phyloP scores from a whole-genome alignment of 2,797 vertebrate genomes.

The Acanthornis magna region DNA sequence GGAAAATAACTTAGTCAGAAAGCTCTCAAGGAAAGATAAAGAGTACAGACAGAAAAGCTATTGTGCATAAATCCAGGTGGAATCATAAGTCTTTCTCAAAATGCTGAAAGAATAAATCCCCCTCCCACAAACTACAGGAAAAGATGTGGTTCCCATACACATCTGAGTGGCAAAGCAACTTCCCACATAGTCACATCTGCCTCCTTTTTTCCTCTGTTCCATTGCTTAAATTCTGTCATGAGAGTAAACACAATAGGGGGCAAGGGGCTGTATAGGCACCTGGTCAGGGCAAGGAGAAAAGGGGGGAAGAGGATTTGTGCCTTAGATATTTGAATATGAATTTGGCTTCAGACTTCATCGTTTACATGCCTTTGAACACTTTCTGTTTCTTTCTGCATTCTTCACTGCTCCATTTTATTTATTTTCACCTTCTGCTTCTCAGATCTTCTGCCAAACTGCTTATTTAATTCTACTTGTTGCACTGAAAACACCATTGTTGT shows the following conservation, averaged over 20 bases:
- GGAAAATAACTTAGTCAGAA: slow-evolving; percentile 55
- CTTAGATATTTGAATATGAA: slow-evolving; percentile 1
- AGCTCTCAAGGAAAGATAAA: slow-evolving; percentile 52
- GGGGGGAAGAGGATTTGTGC: neutral
- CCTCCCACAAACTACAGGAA: slow-evolving; percentile 1
- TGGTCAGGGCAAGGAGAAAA: neutral
- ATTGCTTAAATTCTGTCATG: neutral
- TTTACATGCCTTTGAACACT: slow-evolving; percentile 54
- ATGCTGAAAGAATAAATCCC: slow-evolving; percentile 56
- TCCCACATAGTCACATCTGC: slow-evolving; percentile 56
- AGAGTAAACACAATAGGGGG: neutral
- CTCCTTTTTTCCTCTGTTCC: slow-evolving; percentile 25
- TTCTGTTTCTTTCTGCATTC: slow-evolving; percentile 66
- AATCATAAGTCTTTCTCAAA: slow-evolving; percentile 57
- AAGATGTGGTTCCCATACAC: slow-evolving; percentile 48
- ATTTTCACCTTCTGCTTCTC: slow-evolving; percentile 53
- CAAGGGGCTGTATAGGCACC: neutral
- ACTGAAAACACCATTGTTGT: slow-evolving; percentile 58
- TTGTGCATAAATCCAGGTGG: slow-evolving; percentile 51
- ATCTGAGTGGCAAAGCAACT: slow-evolving; percentile 47
- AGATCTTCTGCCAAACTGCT: slow-evolving; percentile 62
- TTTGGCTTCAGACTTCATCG: neutral
- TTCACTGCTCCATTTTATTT: slow-evolving; percentile 50
- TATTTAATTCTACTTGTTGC: slow-evolving; percentile 46
- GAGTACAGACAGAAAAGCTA: slow-evolving; percentile 55